Evolutionary conservation across 2,888 invertebrate genomes (phyloP), one percentile per base, ranked within the genome.

Genomic region (Noctua pronuba): DNA sequence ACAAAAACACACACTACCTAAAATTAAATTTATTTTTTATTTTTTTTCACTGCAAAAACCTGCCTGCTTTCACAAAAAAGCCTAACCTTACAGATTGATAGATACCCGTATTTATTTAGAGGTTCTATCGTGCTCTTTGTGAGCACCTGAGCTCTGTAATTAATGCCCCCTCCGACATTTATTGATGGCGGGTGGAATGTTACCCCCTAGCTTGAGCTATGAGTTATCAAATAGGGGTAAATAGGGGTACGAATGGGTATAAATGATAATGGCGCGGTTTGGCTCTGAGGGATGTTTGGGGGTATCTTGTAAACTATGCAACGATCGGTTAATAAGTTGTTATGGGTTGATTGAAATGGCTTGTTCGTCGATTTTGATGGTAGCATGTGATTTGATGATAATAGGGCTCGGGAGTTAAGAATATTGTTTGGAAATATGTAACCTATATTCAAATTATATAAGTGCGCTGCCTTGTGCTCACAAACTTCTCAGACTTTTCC

Each of bases 71-170:
- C 21, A 31, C 7, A 55, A 65, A 75, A 84, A 55, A 60, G 21
- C 6, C 28, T 55, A 38, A 62, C 35, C 21, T 60, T 58, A 67
- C 55, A 73, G 82, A 87, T 86, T 84, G 79, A 88, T 87, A 86
- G 72, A 77, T 88, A 82, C 76, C 78, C 62, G 70, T 86, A 82
- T 86, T 86, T 86, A 86, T 86, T 88, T 79, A 84, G 84, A 88
- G 86, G 88, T 90, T 86, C 86, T 85, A 88, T 66, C 77, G 66
- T 73, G 78, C 70, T 77, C 64, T 82, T 67, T 78, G 81, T 73
- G 83, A 68, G 85, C 92, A 92, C 92, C 92, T 92, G 92, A 88
- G 87, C 84, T 77, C 83, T 67, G 88, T 91, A 92, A 92, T 92
- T 92, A 92, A 92, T 92, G 90, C 86, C 84, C 71, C 66, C 73